Evolutionary conservation across 2,797 vertebrate genomes (phyloP).

Genomic region (Notolabrus celidotus): DNA sequence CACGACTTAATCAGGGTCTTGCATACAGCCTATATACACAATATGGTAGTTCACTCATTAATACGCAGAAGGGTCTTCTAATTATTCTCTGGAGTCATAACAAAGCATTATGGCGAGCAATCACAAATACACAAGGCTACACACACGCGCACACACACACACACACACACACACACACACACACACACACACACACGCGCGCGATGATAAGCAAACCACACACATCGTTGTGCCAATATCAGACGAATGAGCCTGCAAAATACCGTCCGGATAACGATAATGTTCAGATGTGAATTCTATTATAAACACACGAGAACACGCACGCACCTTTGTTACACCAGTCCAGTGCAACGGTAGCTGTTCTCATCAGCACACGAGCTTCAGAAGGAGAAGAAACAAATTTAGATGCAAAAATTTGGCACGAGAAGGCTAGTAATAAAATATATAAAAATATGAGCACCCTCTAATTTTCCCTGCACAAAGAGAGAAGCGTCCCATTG

Average conservation of each 20-base stretch:
- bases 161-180: neutral
- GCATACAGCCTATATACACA: neutral
- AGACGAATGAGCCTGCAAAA: too few species aligned
- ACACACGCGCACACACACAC: neutral
- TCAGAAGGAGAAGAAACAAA: neutral
- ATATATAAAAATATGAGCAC: neutral
- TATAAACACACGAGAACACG: neutral
- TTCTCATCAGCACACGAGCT: neutral
- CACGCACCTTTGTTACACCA: constrained; percentile 19
- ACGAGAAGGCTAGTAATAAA: neutral
- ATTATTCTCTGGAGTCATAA: neutral
- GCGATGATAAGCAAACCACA: neutral
- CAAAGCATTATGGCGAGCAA: neutral
- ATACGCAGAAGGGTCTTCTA: neutral
- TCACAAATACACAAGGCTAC: neutral
- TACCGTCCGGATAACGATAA: neutral
- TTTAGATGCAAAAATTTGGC: neutral
- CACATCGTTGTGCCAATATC: neutral
- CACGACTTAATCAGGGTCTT: too few species aligned
- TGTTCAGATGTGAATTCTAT: neutral
- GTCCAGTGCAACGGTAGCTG: neutral
- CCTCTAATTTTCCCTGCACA: constrained; percentile 28
- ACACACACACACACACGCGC: neutral
- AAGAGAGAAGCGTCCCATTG: constrained; percentile 21
- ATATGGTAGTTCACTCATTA: neutral